phyloP scores from a whole-genome alignment of 2,797 vertebrate species.

The Rhyacichthys aspro region DNA sequence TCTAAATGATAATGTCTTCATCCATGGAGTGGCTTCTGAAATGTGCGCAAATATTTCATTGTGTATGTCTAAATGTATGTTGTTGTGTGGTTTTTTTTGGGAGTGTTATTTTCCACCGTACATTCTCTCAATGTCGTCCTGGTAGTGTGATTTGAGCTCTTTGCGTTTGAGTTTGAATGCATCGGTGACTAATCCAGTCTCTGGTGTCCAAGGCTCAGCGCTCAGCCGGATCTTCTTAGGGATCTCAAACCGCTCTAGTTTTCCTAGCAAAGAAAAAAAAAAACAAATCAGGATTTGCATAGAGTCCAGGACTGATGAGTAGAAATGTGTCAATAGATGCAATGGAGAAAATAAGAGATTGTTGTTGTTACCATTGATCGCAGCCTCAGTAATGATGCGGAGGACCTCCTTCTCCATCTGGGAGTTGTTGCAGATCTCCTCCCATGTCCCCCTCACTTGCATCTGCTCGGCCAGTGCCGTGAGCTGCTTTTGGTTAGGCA shows the following conservation, averaged over 20 bases:
- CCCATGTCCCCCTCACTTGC: conserved; percentile 86
- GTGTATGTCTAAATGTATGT: conserved; percentile 56
- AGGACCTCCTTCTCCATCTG: conserved; percentile 92
- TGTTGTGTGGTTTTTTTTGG: conserved; percentile 57
- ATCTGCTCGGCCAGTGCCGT: conserved; percentile 84
- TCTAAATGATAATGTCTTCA: conserved; percentile 27
- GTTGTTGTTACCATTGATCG: conserved; percentile 81
- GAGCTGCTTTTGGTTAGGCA: conserved; percentile 96
- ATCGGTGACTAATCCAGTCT: conserved; percentile 96
- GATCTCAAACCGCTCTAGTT: conserved; percentile 96
- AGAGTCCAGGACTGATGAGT: neutral
- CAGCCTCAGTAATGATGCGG: conserved; percentile 88
- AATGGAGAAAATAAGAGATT: neutral
- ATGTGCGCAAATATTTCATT: conserved; percentile 64
- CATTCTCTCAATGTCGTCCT: conserved; percentile 96
- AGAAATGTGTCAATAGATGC: neutral
- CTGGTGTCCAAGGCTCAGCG: conserved; percentile 94
- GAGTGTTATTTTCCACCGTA: conserved; percentile 89
- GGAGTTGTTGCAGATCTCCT: conserved; percentile 90
- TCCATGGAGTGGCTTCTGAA: conserved; percentile 39
- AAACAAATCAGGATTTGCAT: neutral
- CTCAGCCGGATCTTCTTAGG: conserved; percentile 95
- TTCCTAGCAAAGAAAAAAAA: conserved; percentile 71
- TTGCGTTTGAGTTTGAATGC: conserved; percentile 98
- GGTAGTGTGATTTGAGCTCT: conserved; percentile 93